Base-by-base conservation (phyloP, 2,888 invertebrate genomes). In the Silvanus unidentatus region DNA sequence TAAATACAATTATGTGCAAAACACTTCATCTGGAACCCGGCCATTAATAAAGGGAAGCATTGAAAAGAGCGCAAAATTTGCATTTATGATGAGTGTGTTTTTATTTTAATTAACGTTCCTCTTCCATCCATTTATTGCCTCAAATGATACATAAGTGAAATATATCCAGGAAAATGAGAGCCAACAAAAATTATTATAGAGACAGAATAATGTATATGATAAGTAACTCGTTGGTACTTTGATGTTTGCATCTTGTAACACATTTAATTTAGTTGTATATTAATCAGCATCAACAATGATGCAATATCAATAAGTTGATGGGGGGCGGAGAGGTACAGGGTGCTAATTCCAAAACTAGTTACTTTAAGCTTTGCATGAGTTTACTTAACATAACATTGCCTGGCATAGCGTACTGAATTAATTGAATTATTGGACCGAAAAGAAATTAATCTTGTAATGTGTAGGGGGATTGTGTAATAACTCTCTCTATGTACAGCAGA, bases 391-490 rank as follows among this genome's bases (percentile, higher is more conserved):
- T 64, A 68, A 69, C 69, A 68, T 63, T 64, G 61, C 66, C 65
- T 60, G 58, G 57, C 62, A 59, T 12, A 62, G 67, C 64, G 68
- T 63, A 22, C 22, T 66, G 71, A 70, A 70, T 72, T 72, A 70
- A 72, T 72, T 71, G 70, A 72, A 72, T 72, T 71, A 72, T 72
- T 71, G 70, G 67, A 71, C 70, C 72, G 72, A 71, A 71, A 72
- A 72, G 72, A 72, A 72, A 71, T 71, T 72, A 72, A 72, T 72
- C 72, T 72, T 71, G 70, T 70, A 70, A 66, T 68, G 66, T 68
- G 64, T 60, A 60, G 62, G 65, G 62, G 62, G 61, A 61, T 60
- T 57, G 56, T 51, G 58, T 59, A 63, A 63, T 65, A 64, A 64
- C 59, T 62, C n/a, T n/a, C n/a, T n/a, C 49, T 45, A 46, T 48